Conservation (phyloP, 2,888 invertebrate species). For the Epsilonema sp. region DNA sequence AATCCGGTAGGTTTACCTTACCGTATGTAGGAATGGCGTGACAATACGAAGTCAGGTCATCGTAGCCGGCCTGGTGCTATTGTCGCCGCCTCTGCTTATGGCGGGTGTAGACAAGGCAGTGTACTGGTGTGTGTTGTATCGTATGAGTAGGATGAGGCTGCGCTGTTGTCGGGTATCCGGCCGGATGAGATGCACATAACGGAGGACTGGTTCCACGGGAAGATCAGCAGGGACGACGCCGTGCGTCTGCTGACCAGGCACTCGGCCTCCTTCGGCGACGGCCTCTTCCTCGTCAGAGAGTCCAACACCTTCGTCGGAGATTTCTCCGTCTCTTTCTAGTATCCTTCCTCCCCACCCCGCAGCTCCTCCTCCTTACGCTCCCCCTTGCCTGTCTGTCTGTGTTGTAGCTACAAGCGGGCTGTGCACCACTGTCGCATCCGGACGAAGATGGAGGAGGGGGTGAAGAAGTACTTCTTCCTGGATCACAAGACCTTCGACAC, state of each 20-base stretch:
- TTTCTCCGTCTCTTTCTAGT: conserved; percentile 83
- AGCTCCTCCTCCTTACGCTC: too few species aligned
- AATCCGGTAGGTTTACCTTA: neutral
- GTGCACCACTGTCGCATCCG: conserved; percentile 27
- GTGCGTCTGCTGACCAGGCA: conserved; percentile 9
- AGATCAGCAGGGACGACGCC: conserved; percentile 13
- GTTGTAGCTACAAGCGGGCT: too few species aligned
- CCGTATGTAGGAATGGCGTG: too few species aligned
- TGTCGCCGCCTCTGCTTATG: too few species aligned
- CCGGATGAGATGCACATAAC: conserved; percentile 28
- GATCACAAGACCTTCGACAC: conserved; percentile 25
- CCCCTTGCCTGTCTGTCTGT: too few species aligned
- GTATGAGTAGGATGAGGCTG: too few species aligned
- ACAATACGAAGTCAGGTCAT: too few species aligned
- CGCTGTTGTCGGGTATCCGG: too few species aligned
- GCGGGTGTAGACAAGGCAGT: too few species aligned
- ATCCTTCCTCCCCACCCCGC: too few species aligned
- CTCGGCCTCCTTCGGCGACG: conserved; percentile 49
- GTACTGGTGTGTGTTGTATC: too few species aligned
- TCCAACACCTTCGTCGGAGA: conserved; percentile 68
- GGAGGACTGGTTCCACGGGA: conserved; percentile 29
- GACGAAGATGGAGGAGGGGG: conserved; percentile 19
- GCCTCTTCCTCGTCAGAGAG: conserved; percentile 78
- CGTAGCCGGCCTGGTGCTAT: too few species aligned
- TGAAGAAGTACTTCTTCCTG: conserved; percentile 24